Conservation (phyloP, 2,888 invertebrate species). For the Abscondita cerata region DNA sequence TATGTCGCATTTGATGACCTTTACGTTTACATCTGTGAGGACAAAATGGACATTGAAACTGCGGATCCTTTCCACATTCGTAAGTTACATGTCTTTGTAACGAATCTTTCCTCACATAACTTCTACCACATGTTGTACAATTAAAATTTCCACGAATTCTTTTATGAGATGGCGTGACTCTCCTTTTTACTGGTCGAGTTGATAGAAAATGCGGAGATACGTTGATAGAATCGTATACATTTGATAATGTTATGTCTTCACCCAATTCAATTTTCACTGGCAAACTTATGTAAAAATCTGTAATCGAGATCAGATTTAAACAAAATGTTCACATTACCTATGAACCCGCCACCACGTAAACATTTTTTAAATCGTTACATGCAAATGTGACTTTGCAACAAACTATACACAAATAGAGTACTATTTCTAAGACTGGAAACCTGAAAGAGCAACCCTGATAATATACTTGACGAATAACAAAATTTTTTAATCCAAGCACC, state of each 20-base stretch:
- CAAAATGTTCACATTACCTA: not conserved
- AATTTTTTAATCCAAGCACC: conserved; percentile 8
- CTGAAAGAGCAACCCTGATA: too few species aligned
- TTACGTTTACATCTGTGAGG: conserved; percentile 72
- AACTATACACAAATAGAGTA: too few species aligned
- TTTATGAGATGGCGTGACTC: conserved; percentile 57
- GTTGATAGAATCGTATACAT: conserved; percentile 24
- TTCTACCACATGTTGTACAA: conserved; percentile 77
- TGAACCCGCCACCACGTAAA: too few species aligned
- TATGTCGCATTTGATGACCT: conserved; percentile 65
- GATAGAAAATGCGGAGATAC: not conserved
- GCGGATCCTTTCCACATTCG: conserved; percentile 77
- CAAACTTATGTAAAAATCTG: conserved; percentile 33
- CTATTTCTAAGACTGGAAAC: too few species aligned
- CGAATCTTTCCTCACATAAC: conserved; percentile 79
- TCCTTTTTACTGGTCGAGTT: conserved; percentile 37
- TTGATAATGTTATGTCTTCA: conserved; percentile 39
- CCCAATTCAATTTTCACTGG: conserved; percentile 52
- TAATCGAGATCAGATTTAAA: not conserved
- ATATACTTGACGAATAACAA: conserved; percentile 1
- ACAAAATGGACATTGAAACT: conserved; percentile 74
- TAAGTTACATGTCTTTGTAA: conserved; percentile 78
- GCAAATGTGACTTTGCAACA: too few species aligned
- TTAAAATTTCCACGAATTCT: conserved; percentile 54
- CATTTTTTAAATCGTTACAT: too few species aligned